Base-by-base conservation (phyloP, 1,140 invertebrate species). In the Leptopilina boulardi region DNA sequence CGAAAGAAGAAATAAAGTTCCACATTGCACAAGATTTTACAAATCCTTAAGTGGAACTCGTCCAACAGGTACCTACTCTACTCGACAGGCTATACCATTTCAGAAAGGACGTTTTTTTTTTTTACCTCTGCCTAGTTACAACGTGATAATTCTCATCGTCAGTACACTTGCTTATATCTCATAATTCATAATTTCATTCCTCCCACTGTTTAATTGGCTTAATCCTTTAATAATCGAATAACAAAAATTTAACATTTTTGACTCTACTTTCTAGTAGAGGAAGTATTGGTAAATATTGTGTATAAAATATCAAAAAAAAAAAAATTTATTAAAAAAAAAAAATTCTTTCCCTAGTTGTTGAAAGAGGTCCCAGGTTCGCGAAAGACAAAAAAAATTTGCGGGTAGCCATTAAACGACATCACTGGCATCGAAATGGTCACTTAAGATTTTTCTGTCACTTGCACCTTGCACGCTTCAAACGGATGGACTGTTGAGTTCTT, bases 31-130 rank as follows among this genome's bases (percentile, higher is more conserved):
- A 84, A 86, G 85, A 86, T 83, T 85, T 84, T 83, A 81, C 83
- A 88, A 81, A 74, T 78, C 87, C 87, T 87, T 88, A 88, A 85
- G 76, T 70, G 87, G 79, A 89, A 89, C 88, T 85, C 81, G 88
- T 85, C 83, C 77, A 83, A 83, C 84, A 74, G 81, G 82, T 81
- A 80, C 77, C 74, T 77, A 71, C 77, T 79, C 81, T 72, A 81
- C 81, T 80, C 80, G 79, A 75, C 80, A 77, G 79, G 34, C 77
- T 85, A n/a, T n/a, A 66, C 80, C 84, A 84, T 88, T 87, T 85
- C 84, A 79, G 80, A 82, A 77, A 74, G 4, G 73, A 83, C 77
- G 34, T 38, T 51, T 80, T 83, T 81, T 80, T 83, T 81, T 83
- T 81, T 72, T 78, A 19, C 15, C 11, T 78, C 73, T 77, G 59